phyloP scores from a whole-genome alignment of 2,113 vertebrate species.

The Aegithalos caudatus region DNA sequence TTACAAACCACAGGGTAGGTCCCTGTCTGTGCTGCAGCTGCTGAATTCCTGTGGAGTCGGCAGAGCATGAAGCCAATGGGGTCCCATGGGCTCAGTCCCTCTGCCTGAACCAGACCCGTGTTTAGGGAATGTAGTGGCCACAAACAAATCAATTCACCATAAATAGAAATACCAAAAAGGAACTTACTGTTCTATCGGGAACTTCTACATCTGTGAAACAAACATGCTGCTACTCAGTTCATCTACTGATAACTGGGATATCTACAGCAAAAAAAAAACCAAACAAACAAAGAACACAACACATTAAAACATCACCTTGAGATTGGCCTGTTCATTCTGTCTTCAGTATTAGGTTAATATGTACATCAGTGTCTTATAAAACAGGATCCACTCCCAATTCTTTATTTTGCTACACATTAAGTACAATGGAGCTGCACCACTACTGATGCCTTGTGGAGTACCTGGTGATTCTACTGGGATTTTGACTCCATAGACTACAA shows the following conservation, averaged over 20 bases:
- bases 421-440: not conserved
- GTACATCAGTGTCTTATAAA: constrained; percentile 10
- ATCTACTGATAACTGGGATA: constrained; percentile 83
- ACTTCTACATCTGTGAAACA: constrained; percentile 83
- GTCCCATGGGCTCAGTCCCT: not conserved
- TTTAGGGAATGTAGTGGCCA: not conserved
- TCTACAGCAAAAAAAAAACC: constrained; percentile 75
- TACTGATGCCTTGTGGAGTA: not conserved
- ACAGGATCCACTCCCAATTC: not conserved
- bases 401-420: constrained; percentile 7
- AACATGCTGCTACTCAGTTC: constrained; percentile 84
- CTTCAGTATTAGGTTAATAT: constrained; percentile 27
- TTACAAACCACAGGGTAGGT: not conserved
- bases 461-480: not conserved
- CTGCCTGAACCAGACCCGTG: not conserved
- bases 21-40: not conserved
- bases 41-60: not conserved
- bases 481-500: constrained; percentile 1
- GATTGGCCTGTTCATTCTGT: constrained; percentile 4
- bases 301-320: constrained; percentile 69
- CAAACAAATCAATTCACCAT: not conserved
- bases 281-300: constrained; percentile 53
- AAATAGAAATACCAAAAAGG: constrained; percentile 48
- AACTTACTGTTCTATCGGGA: constrained; percentile 79
- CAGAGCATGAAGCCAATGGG: not conserved